phyloP scores from a whole-genome alignment of 1,140 invertebrate species.

The Zaprionus camerounensis region DNA sequence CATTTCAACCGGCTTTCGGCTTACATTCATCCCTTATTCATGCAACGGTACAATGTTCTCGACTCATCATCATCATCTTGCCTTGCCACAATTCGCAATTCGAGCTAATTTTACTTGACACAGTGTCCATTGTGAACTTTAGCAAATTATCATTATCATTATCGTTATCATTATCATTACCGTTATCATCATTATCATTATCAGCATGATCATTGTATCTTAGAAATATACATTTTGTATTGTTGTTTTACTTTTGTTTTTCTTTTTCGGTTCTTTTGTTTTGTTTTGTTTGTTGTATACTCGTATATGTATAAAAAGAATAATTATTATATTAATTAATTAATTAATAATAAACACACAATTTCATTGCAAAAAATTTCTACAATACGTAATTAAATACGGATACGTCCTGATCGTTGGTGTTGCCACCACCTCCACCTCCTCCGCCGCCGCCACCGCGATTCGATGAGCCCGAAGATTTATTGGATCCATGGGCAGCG shows the following conservation, averaged over 20 bases:
- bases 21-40: slow-evolving; percentile 26
- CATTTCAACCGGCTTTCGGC: slow-evolving; percentile 39
- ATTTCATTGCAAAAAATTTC: slow-evolving; percentile 84
- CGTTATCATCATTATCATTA: slow-evolving; percentile 12
- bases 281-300: slow-evolving; percentile 73
- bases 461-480: slow-evolving; percentile 81
- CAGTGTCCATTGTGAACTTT: slow-evolving; percentile 24
- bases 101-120: slow-evolving; percentile 40
- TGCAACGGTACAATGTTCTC: slow-evolving; percentile 1
- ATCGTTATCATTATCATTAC: slow-evolving; percentile 10
- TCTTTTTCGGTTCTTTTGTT: slow-evolving; percentile 51
- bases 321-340: slow-evolving; percentile 80
- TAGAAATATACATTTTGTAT: slow-evolving; percentile 64
- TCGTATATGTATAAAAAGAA: slow-evolving; percentile 82
- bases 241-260: slow-evolving; percentile 54
- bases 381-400: slow-evolving; percentile 84
- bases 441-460: slow-evolving; percentile 62
- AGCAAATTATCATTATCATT: slow-evolving; percentile 10
- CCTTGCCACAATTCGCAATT: slow-evolving; percentile 21
- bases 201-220: slow-evolving; percentile 24
- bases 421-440: slow-evolving; percentile 61
- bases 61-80: background rate
- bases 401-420: slow-evolving; percentile 83
- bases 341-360: slow-evolving; percentile 81
- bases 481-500: slow-evolving; percentile 78